A percentile compares a stretch with the other conserved stretches of the same genome.
Conservation (phyloP, 2,797 vertebrate genomes). For the Ispidina lecontei region DNA sequence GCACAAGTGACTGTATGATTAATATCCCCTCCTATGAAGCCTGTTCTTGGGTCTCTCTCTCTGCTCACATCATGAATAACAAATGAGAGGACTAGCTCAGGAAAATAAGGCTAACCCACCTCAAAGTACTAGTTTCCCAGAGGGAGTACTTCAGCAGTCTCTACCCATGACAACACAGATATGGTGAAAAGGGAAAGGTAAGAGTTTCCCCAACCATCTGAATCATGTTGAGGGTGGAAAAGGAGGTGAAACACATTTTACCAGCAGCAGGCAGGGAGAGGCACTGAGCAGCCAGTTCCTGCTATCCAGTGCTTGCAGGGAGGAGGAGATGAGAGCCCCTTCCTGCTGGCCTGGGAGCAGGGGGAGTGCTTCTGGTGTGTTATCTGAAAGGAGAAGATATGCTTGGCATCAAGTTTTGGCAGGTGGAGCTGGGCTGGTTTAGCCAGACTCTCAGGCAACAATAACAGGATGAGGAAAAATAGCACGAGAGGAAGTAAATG, state of each 20-base stretch:
- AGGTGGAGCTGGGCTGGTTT: background rate
- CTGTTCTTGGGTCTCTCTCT: background rate
- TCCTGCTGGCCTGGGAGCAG: background rate
- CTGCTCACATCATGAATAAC: background rate
- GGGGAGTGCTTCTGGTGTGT: background rate
- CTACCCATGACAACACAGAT: background rate
- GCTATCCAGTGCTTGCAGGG: background rate
- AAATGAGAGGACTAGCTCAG: background rate
- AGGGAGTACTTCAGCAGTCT: background rate
- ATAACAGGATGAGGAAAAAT: background rate
- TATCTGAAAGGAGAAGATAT: background rate
- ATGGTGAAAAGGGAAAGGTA: background rate
- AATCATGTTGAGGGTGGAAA: background rate
- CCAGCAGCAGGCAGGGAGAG: background rate
- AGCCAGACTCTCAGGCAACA: background rate
- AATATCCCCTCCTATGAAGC: background rate
- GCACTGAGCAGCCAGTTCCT: background rate
- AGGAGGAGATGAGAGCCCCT: background rate
- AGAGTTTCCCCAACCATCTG: background rate
- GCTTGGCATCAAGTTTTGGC: background rate
- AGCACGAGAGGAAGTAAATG: background rate
- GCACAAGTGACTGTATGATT: background rate
- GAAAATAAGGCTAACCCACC: background rate
- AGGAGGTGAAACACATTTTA: background rate
- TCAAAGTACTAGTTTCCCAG: background rate